Percentiles rank a stretch among this genome's conserved stretches.
Evolutionary conservation across 2,113 vertebrate species (phyloP).

Genomic region (Opisthocomus hoazin): DNA sequence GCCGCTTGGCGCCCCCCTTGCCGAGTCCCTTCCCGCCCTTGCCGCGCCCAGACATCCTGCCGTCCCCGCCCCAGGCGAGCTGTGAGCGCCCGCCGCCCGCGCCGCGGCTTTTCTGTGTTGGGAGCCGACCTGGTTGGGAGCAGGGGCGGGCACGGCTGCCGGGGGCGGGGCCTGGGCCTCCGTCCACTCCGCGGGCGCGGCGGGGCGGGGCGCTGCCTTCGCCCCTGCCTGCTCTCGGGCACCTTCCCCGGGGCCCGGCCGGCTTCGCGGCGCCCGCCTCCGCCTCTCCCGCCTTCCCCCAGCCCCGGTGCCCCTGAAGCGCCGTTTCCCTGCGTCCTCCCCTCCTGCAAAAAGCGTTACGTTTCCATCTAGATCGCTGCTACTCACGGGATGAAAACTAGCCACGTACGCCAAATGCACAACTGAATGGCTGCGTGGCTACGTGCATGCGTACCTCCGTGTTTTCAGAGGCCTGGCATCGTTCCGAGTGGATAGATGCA

Average conservation of each 20-base stretch:
- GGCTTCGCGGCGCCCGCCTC: too few species aligned
- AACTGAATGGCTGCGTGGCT: rapidly evolving
- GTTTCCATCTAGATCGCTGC: neutral
- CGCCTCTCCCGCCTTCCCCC: rapidly evolving
- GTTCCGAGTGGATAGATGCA: neutral
- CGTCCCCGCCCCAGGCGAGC: rapidly evolving
- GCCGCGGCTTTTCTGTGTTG: rapidly evolving
- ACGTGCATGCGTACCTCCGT: rapidly evolving
- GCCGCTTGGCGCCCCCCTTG: conserved; percentile 62
- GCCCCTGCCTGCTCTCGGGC: too few species aligned
- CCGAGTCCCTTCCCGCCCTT: neutral
- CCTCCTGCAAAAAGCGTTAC: rapidly evolving
- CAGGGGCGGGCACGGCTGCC: neutral
- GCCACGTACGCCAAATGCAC: neutral
- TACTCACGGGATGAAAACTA: neutral
- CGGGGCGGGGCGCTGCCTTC: neutral
- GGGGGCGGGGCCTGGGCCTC: neutral
- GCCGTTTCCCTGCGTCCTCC: rapidly evolving
- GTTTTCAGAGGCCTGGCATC: neutral
- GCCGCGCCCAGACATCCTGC: neutral
- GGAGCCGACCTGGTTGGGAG: neutral
- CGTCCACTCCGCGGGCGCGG: neutral
- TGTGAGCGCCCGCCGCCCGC: rapidly evolving
- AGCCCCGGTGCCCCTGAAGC: rapidly evolving
- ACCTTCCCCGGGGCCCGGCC: neutral